These are phyloP conservation scores for Danio albolineatus DNA, from an alignment of 2,797 vertebrate genomes.

Conservation along the genomic window DNA sequence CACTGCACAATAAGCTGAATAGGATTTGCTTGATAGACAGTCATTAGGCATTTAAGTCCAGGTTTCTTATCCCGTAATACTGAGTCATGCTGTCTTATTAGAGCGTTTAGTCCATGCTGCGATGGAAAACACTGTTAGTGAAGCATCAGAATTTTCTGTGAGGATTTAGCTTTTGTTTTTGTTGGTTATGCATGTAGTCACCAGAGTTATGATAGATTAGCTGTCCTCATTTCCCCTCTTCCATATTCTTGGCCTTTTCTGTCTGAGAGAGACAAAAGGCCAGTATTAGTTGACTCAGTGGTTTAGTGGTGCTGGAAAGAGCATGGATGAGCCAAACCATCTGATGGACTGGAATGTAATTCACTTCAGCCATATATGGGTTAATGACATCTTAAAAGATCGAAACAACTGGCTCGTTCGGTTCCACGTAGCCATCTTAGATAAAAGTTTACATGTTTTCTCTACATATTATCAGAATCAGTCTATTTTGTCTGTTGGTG, in stretches of 20 bases:
- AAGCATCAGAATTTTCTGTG: background rate
- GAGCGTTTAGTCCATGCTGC: background rate
- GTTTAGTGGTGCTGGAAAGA: slow-evolving; percentile 4
- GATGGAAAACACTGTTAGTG: background rate
- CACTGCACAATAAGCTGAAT: slow-evolving; percentile 37
- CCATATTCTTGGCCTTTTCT: background rate
- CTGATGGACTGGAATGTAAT: slow-evolving; percentile 19
- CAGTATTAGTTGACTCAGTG: background rate
- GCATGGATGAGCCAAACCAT: slow-evolving; percentile 26
- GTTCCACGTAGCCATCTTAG: background rate
- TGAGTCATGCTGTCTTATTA: background rate
- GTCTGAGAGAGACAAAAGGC: background rate
- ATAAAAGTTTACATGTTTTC: background rate
- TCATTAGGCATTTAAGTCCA: slow-evolving; percentile 6
- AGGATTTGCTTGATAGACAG: slow-evolving; percentile 27
- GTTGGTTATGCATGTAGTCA: slow-evolving; percentile 8
- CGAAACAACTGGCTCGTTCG: background rate
- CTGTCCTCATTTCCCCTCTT: slow-evolving; percentile 2
- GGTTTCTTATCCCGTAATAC: slow-evolving; percentile 33
- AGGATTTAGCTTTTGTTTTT: slow-evolving; percentile 26
- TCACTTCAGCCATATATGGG: slow-evolving; percentile 13
- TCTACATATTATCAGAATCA: too few species aligned
- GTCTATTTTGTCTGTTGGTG: too few species aligned
- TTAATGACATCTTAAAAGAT: background rate
- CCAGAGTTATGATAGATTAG: slow-evolving; percentile 3